A percentile compares a stretch with the other conserved stretches of the same genome.
These are phyloP conservation scores for Caenorhabditis imperialis DNA, from an alignment of 2,888 invertebrate genomes.

Conservation along the genomic window DNA sequence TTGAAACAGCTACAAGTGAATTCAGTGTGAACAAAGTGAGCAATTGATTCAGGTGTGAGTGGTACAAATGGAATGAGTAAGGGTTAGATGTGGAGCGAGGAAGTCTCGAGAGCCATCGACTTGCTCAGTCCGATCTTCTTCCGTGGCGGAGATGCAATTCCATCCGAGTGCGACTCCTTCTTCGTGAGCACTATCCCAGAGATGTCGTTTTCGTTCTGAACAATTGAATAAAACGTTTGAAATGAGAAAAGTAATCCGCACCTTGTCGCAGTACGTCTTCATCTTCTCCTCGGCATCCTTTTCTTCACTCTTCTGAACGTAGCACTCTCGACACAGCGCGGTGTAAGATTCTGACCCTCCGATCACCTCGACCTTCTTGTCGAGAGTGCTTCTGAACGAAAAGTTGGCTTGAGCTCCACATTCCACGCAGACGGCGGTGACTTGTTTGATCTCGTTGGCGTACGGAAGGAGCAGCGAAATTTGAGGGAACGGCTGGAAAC, in stretches of 20 bases:
- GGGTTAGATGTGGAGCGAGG: constrained; percentile 13
- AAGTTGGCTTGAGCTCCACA: constrained; percentile 65
- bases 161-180: constrained; percentile 21
- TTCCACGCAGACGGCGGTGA: constrained; percentile 63
- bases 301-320: constrained; percentile 41
- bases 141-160: constrained; percentile 45
- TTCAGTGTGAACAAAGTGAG: constrained; percentile 38
- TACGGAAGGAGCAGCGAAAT: constrained; percentile 61
- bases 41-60: constrained; percentile 40
- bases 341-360: constrained; percentile 66
- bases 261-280: constrained; percentile 25
- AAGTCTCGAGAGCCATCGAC: constrained; percentile 28
- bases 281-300: constrained; percentile 49
- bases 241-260: background rate
- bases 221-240: background rate
- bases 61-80: no score
- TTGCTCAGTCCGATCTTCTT: constrained; percentile 51
- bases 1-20: constrained; percentile 4
- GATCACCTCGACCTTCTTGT: constrained; percentile 68
- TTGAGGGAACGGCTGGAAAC: constrained; percentile 64
- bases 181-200: constrained; percentile 21
- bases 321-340: constrained; percentile 63
- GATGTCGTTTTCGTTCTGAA: constrained; percentile 44
- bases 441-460: constrained; percentile 62
- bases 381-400: constrained; percentile 63